phyloP scores from a whole-genome alignment of 2,113 vertebrate genomes.

The Pseudolaguvia tuberculata region DNA sequence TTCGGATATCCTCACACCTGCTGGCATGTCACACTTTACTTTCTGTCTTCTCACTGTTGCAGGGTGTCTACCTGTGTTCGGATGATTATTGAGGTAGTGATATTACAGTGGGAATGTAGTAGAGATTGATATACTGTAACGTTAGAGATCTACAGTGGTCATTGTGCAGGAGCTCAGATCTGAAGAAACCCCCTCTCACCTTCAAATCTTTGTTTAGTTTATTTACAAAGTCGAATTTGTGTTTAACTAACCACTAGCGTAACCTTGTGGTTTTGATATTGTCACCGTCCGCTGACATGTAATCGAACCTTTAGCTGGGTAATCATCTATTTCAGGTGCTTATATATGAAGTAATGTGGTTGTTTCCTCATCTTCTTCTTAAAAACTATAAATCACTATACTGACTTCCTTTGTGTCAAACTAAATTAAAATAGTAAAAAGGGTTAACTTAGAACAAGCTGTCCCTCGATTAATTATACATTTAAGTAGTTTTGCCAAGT shows the following conservation, averaged over 20 bases:
- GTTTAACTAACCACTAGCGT: not conserved
- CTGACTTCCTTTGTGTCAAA: not conserved
- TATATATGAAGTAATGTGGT: not conserved
- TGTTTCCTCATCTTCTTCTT: no score
- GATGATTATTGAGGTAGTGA: not conserved
- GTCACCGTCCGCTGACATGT: not conserved
- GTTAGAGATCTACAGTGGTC: not conserved
- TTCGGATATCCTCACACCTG: no score
- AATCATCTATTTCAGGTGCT: not conserved
- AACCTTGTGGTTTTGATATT: not conserved
- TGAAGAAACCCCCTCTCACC: not conserved
- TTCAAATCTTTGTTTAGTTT: slow-evolving; percentile 1
- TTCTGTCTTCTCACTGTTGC: not conserved
- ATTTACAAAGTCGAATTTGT: not conserved
- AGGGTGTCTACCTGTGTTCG: not conserved
- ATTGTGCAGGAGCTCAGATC: not conserved
- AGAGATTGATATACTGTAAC: not conserved
- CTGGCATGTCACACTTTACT: not conserved
- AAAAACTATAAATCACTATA: not conserved
- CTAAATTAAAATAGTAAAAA: no score
- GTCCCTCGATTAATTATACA: no score
- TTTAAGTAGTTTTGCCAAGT: not conserved
- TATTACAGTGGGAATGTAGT: not conserved
- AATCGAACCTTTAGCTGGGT: not conserved
- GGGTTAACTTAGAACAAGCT: no score